phyloP scores from a whole-genome alignment of 1,140 invertebrate genomes.

The Lycorma delicatula region DNA sequence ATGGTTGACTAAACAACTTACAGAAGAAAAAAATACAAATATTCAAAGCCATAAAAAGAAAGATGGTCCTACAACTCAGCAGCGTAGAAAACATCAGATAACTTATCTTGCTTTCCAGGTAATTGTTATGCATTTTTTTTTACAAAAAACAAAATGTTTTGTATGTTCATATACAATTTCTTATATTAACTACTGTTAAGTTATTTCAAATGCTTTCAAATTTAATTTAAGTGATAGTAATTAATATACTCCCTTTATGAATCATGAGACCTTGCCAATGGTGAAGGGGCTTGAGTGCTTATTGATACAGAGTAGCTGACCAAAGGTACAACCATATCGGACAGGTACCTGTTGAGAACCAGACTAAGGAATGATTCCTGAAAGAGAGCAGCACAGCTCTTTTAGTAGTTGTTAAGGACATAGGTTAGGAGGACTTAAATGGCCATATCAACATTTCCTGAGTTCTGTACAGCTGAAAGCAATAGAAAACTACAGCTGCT shows the following conservation, averaged over 20 bases:
- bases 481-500: too few species aligned
- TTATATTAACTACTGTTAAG: neutral
- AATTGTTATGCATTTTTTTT: neutral
- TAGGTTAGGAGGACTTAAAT: too few species aligned
- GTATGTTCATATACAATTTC: neutral
- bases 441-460: too few species aligned
- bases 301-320: too few species aligned
- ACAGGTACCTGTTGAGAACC: too few species aligned
- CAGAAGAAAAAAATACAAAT: conserved; percentile 55
- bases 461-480: too few species aligned
- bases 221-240: neutral
- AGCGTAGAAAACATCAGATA: conserved; percentile 87
- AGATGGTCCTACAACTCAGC: conserved; percentile 56
- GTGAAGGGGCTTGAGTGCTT: too few species aligned
- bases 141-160: neutral
- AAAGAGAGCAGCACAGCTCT: too few species aligned
- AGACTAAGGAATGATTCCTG: too few species aligned
- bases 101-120: conserved; percentile 77
- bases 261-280: too few species aligned
- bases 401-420: too few species aligned
- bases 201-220: neutral
- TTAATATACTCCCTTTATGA: neutral
- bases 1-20: conserved; percentile 71
- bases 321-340: too few species aligned
- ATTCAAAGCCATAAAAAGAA: conserved; percentile 44